These are phyloP conservation scores for Heterocephalus glaber DNA, from an alignment of 2,113 vertebrate genomes.

Conservation along the genomic window DNA sequence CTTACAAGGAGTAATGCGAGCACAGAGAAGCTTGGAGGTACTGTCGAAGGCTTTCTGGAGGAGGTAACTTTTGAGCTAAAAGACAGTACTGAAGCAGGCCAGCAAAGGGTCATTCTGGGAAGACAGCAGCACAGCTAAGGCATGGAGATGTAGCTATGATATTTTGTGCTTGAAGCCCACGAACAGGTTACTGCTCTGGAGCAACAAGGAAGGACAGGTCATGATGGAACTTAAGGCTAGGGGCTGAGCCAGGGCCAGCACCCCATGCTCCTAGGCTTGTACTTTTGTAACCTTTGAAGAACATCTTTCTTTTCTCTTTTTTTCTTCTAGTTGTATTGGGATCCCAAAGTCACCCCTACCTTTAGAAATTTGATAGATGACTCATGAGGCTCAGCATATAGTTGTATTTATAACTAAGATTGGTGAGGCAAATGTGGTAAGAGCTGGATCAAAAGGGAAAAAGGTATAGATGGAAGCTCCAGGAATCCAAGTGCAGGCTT, in stretches of 20 bases:
- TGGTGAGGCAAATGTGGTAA: neutral
- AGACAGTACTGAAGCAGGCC: neutral
- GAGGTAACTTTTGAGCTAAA: neutral
- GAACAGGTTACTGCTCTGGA: neutral
- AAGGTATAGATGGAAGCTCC: neutral
- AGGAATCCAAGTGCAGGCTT: neutral
- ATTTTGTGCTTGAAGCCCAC: neutral
- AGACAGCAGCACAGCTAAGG: neutral
- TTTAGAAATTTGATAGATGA: neutral
- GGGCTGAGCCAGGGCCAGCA: neutral
- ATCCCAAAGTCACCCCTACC: neutral
- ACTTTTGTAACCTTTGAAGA: neutral
- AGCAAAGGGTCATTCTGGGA: neutral
- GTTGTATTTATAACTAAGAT: neutral
- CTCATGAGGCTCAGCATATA: neutral
- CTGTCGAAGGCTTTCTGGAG: neutral
- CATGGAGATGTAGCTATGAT: neutral
- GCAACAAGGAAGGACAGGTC: neutral
- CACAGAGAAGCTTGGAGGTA: neutral
- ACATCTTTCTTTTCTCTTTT: neutral
- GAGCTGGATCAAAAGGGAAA: neutral
- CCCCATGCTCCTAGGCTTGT: neutral
- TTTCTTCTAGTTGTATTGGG: neutral
- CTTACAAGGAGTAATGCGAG: neutral
- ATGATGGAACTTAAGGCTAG: neutral